A percentile compares a stretch with the other conserved stretches of the same genome.
phyloP scores from a whole-genome alignment of 2,113 vertebrate genomes.

The Oryzias curvinotus region DNA sequence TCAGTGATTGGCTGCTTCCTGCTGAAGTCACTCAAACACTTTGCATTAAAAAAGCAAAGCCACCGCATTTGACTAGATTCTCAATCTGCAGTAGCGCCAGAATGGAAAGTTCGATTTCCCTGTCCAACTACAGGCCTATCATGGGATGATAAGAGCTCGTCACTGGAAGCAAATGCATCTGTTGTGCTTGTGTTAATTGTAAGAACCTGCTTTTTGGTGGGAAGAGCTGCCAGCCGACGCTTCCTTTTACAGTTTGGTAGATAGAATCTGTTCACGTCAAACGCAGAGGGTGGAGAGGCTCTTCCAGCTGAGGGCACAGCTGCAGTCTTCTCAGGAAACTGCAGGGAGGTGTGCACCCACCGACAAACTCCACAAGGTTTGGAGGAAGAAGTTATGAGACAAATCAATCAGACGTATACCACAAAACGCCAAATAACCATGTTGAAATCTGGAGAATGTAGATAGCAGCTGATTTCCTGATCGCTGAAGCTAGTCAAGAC shows the following conservation, averaged over 20 bases:
- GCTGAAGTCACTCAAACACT: conserved; percentile 34
- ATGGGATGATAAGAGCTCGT: conserved; percentile 31
- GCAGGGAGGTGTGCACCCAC: too few relatives aligned
- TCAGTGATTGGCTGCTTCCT: conserved; percentile 34
- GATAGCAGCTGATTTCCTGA: too few relatives aligned
- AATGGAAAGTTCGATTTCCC: conserved; percentile 38
- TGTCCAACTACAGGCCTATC: conserved; percentile 7
- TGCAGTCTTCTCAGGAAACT: conserved; percentile 8
- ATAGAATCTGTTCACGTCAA: conserved; percentile 1
- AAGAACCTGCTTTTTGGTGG: conserved; percentile 9
- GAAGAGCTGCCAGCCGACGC: background rate
- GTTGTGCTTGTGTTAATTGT: conserved; percentile 14
- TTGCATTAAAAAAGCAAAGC: conserved; percentile 61
- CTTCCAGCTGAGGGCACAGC: conserved; percentile 7
- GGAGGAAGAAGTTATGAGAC: too few relatives aligned
- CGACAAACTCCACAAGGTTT: too few relatives aligned
- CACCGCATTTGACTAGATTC: conserved; percentile 45
- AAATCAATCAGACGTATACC: too few relatives aligned
- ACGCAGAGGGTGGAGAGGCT: background rate
- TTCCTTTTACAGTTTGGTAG: conserved; percentile 12
- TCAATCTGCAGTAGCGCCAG: conserved; percentile 12
- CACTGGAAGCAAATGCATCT: conserved; percentile 34
- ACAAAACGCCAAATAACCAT: too few relatives aligned
- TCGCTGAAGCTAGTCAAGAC: too few relatives aligned
- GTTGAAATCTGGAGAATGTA: too few relatives aligned